phyloP scores from a whole-genome alignment of 2,888 invertebrate species.

The Nycteola revayana region DNA sequence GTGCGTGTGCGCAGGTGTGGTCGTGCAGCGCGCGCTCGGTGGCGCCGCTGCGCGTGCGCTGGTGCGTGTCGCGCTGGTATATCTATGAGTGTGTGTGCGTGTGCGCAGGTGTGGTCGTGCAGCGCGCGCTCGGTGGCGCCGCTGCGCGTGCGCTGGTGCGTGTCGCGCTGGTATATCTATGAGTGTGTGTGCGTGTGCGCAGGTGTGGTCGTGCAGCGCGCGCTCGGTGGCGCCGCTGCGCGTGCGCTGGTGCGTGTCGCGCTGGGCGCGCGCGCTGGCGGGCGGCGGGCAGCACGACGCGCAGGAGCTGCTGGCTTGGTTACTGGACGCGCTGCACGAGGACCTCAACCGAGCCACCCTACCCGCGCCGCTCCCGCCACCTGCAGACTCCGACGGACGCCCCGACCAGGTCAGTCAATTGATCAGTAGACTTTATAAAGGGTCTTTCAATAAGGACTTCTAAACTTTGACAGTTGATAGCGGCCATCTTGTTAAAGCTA shows the following conservation, averaged over 20 bases:
- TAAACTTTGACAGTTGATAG: too few relatives aligned
- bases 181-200: slow-evolving; percentile 1
- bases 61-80: slow-evolving; percentile 93
- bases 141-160: slow-evolving; percentile 92
- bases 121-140: slow-evolving; percentile 97
- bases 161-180: background rate
- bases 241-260: slow-evolving; percentile 91
- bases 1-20: slow-evolving; percentile 98
- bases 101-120: slow-evolving; percentile 94
- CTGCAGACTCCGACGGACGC: slow-evolving; percentile 23
- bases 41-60: slow-evolving; percentile 92
- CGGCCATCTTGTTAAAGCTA: too few relatives aligned
- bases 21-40: slow-evolving; percentile 91
- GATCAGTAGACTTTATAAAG: too few relatives aligned
- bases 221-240: slow-evolving; percentile 94
- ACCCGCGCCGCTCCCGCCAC: slow-evolving; percentile 46
- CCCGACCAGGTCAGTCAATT: slow-evolving; percentile 85
- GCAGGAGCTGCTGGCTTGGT: slow-evolving; percentile 95
- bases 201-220: slow-evolving; percentile 91
- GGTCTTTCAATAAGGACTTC: too few relatives aligned
- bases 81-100: too few relatives aligned
- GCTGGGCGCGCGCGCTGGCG: slow-evolving; percentile 92
- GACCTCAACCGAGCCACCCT: slow-evolving; percentile 88
- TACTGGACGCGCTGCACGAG: slow-evolving; percentile 95
- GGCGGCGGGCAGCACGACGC: slow-evolving; percentile 97